A percentile compares a stretch with the other conserved stretches of the same genome.
Conservation (phyloP, 2,113 vertebrate genomes). For the Anseranas semipalmata region DNA sequence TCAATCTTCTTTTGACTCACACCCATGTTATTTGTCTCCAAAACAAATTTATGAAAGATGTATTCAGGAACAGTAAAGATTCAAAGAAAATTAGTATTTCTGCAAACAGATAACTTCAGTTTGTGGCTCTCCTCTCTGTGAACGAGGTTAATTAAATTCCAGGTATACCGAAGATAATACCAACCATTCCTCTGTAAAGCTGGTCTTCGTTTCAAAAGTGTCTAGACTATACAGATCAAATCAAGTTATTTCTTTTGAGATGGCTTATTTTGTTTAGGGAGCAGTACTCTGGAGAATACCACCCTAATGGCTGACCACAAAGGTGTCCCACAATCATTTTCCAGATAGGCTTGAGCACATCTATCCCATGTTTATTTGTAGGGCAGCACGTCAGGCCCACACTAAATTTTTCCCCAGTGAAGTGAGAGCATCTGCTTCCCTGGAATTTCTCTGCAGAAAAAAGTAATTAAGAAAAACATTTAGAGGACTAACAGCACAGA, state of each 20-base stretch:
- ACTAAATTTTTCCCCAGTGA: conserved; percentile 12
- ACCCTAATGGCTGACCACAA: background rate
- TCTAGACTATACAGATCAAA: background rate
- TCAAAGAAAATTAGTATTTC: background rate
- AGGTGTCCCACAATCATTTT: background rate
- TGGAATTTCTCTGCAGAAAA: conserved; percentile 18
- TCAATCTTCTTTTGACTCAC: background rate
- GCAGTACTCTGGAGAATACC: background rate
- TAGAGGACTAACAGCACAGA: background rate
- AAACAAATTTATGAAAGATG: background rate
- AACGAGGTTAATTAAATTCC: background rate
- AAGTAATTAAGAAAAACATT: background rate
- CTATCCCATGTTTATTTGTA: background rate
- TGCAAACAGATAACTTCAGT: background rate
- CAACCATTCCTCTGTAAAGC: background rate
- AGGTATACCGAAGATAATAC: background rate
- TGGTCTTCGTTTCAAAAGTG: background rate
- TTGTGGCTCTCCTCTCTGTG: background rate
- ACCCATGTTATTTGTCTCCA: background rate
- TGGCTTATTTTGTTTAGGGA: background rate
- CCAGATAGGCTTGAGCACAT: background rate
- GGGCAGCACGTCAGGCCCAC: background rate
- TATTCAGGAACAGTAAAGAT: background rate
- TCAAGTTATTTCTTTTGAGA: background rate
- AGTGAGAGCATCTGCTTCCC: background rate